These are phyloP conservation scores for Aleadryas rufinucha DNA, from an alignment of 2,113 vertebrate species.

Conservation along the genomic window DNA sequence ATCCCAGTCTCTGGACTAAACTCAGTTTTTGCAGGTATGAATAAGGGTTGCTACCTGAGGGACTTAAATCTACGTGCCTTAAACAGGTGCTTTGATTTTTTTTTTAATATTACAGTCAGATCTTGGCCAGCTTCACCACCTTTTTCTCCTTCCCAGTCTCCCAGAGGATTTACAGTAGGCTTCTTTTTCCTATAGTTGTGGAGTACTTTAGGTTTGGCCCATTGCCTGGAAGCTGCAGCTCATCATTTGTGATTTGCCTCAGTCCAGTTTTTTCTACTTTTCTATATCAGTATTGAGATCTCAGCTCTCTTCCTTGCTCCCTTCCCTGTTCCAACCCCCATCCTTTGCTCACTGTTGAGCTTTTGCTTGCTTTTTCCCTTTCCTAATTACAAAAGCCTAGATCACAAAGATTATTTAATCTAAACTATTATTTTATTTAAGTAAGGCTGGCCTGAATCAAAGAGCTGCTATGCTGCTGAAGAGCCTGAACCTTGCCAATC, in stretches of 20 bases:
- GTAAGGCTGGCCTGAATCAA: background rate
- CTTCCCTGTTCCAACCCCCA: background rate
- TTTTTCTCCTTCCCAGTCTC: background rate
- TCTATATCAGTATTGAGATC: background rate
- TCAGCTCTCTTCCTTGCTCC: background rate
- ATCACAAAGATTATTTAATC: background rate
- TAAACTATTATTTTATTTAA: background rate
- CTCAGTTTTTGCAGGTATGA: background rate
- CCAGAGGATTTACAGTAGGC: background rate
- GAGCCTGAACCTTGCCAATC: background rate
- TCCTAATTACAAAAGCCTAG: background rate
- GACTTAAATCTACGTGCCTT: background rate
- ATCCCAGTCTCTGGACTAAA: background rate
- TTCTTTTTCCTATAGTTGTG: background rate
- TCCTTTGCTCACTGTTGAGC: background rate
- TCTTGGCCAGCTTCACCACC: background rate
- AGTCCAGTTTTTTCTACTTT: background rate
- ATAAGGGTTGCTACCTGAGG: background rate
- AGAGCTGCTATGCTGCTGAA: background rate
- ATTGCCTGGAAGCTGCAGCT: background rate
- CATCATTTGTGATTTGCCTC: background rate
- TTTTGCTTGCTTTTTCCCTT: background rate
- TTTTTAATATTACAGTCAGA: background rate
- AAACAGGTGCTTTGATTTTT: background rate
- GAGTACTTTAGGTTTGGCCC: background rate